Conservation (phyloP, 2,797 vertebrate genomes). For the Chelmon rostratus region DNA sequence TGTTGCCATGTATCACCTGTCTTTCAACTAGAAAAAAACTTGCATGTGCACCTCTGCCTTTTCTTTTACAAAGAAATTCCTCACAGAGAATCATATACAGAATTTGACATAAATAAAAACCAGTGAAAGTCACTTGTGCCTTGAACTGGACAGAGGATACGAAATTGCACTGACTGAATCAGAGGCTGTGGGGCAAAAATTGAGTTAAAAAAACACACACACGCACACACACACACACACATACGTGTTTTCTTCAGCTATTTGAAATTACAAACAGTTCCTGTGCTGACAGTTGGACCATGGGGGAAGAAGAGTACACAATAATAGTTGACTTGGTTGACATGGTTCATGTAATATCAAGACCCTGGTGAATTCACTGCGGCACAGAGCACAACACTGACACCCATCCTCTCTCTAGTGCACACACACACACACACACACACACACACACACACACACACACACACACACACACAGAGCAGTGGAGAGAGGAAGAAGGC, state of each 20-base stretch:
- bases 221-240: not conserved
- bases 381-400: slow-evolving; percentile 31
- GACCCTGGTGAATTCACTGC: slow-evolving; percentile 56
- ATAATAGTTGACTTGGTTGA: slow-evolving; percentile 42
- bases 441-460: slow-evolving; percentile 1
- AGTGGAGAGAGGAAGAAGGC: not conserved
- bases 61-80: not conserved
- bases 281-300: slow-evolving; percentile 30
- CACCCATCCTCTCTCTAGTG: not conserved
- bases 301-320: slow-evolving; percentile 4
- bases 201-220: not conserved
- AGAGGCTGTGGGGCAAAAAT: not conserved
- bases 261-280: slow-evolving; percentile 35
- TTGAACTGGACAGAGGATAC: not conserved
- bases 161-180: not conserved
- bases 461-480: not conserved
- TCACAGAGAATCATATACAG: not conserved
- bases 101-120: not conserved
- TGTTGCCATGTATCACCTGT: not conserved
- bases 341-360: slow-evolving; percentile 46
- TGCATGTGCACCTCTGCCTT: not conserved
- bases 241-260: not conserved
- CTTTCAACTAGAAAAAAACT: not conserved
- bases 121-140: not conserved
- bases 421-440: not conserved